Evolutionary conservation across 2,888 invertebrate species (phyloP).

Genomic region (Ditylenchus weischeri): DNA sequence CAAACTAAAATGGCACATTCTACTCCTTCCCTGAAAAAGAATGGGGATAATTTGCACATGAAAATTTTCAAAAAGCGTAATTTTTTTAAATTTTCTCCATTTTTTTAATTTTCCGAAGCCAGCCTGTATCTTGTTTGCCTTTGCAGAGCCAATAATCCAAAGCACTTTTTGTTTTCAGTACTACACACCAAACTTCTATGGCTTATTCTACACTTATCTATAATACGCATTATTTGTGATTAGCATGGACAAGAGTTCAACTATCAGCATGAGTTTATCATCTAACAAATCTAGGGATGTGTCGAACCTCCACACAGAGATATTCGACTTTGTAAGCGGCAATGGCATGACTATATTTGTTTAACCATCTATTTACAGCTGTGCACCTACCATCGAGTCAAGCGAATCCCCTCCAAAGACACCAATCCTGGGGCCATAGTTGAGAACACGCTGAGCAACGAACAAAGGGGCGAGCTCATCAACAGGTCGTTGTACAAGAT

Average conservation of each 20-base stretch:
- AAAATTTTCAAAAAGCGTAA: no score
- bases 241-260: background rate
- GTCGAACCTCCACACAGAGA: slow-evolving; percentile 16
- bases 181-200: no score
- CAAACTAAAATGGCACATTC: no score
- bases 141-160: no score
- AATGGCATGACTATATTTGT: background rate
- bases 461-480: slow-evolving; percentile 34
- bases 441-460: slow-evolving; percentile 21
- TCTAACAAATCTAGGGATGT: slow-evolving; percentile 3
- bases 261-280: background rate
- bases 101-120: no score
- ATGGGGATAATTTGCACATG: no score
- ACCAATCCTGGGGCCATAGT: slow-evolving; percentile 24
- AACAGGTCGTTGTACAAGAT: slow-evolving; percentile 36
- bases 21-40: no score
- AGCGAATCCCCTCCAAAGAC: slow-evolving; percentile 26
- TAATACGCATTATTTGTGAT: background rate
- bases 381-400: slow-evolving; percentile 28
- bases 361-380: slow-evolving; percentile 13
- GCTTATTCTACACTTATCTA: no score
- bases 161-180: no score
- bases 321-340: slow-evolving; percentile 16
- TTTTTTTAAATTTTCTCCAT: no score
- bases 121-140: no score